Percentiles rank a stretch among this genome's conserved stretches.
phyloP scores from a whole-genome alignment of 1,140 invertebrate species.

The Ceratina japonica region DNA sequence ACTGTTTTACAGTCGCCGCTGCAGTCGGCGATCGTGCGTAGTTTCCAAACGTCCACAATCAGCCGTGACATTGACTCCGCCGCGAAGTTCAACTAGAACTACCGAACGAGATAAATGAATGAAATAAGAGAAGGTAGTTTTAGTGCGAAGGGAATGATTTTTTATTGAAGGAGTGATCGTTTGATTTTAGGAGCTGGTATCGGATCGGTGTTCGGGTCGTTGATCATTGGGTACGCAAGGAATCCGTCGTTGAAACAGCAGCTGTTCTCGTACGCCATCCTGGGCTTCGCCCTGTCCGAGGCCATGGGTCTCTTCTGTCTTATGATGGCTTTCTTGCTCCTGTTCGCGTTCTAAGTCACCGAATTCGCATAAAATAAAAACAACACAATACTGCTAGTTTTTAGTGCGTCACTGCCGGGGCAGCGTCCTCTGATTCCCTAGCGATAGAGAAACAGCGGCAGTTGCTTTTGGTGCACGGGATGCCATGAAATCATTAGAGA shows the following conservation, averaged over 20 bases:
- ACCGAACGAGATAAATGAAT: slow-evolving; percentile 3
- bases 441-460: slow-evolving; percentile 58
- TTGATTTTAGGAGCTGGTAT: slow-evolving; percentile 94
- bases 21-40: slow-evolving; percentile 85
- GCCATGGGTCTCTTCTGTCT: slow-evolving; percentile 99
- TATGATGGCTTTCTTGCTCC: slow-evolving; percentile 99
- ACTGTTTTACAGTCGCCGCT: slow-evolving; percentile 51
- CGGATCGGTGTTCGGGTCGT: slow-evolving; percentile 99
- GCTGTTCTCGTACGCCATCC: slow-evolving; percentile 99
- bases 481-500: slow-evolving; percentile 76
- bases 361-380: slow-evolving; percentile 75
- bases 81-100: slow-evolving; percentile 95
- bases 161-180: neutral
- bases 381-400: slow-evolving; percentile 78
- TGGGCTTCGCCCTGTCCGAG: slow-evolving; percentile 99
- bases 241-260: slow-evolving; percentile 99
- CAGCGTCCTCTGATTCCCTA: slow-evolving; percentile 69
- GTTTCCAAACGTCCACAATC: slow-evolving; percentile 95
- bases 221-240: slow-evolving; percentile 99
- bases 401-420: slow-evolving; percentile 78
- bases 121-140: too few relatives aligned
- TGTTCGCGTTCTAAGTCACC: slow-evolving; percentile 97
- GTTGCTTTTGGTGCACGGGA: slow-evolving; percentile 74
- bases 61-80: slow-evolving; percentile 99
- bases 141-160: too few relatives aligned